These are phyloP conservation scores for Chromis chromis DNA, from an alignment of 2,797 vertebrate species.

Conservation along the genomic window DNA sequence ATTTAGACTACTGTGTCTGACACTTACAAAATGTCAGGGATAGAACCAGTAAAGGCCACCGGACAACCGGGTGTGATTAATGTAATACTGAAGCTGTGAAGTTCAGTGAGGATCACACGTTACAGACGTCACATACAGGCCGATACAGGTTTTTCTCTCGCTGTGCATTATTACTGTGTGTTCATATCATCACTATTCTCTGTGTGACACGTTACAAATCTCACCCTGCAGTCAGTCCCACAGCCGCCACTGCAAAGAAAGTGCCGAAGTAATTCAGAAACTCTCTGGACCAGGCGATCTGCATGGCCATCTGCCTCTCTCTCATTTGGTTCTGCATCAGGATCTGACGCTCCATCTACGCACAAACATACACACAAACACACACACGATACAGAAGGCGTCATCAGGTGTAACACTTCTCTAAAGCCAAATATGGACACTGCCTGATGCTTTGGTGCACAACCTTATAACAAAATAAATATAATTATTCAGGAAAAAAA, in stretches of 20 bases:
- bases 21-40: background rate
- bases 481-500: background rate
- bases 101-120: constrained; percentile 18
- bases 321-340: constrained; percentile 93
- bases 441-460: background rate
- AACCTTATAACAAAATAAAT: background rate
- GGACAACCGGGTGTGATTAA: constrained; percentile 11
- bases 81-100: constrained; percentile 24
- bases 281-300: constrained; percentile 92
- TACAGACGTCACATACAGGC: background rate
- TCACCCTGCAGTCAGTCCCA: constrained; percentile 87
- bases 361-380: constrained; percentile 16
- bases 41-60: constrained; percentile 24
- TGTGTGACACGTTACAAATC: constrained; percentile 4
- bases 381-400: background rate
- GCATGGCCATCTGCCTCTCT: constrained; percentile 91
- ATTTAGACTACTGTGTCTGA: background rate
- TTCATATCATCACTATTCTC: background rate
- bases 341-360: constrained; percentile 92
- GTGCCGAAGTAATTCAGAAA: constrained; percentile 91
- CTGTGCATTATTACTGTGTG: background rate
- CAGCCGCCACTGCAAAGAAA: constrained; percentile 84
- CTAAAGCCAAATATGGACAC: constrained; percentile 1
- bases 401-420: constrained; percentile 4
- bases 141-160: background rate